A percentile compares a stretch with the other conserved stretches of the same genome.
phyloP scores from a whole-genome alignment of 2,113 vertebrate genomes.

The Tetrao urogallus region DNA sequence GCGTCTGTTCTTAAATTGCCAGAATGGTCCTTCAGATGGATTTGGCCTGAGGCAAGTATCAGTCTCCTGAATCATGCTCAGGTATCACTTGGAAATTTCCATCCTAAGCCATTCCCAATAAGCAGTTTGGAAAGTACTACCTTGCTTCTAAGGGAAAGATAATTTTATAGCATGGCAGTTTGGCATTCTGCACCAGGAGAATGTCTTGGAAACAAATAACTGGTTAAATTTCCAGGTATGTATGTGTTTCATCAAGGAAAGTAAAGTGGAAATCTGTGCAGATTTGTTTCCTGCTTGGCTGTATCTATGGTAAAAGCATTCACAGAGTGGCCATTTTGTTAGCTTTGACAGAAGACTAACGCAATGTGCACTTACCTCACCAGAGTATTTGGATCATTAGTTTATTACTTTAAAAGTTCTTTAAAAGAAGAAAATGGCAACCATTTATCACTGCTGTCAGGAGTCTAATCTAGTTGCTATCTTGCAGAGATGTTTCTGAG shows the following conservation, averaged over 20 bases:
- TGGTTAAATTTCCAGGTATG: background rate
- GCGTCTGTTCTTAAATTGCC: background rate
- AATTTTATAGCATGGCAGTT: background rate
- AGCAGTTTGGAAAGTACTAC: background rate
- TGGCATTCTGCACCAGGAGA: background rate
- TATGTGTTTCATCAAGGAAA: background rate
- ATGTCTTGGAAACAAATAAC: background rate
- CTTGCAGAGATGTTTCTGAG: background rate
- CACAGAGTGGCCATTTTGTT: background rate
- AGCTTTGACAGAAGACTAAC: background rate
- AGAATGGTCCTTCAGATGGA: background rate
- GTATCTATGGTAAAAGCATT: background rate
- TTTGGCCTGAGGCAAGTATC: background rate
- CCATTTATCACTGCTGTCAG: conserved; percentile 44
- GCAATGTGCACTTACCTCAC: background rate
- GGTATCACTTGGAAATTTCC: background rate
- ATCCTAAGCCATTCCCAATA: background rate
- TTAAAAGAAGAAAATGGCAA: conserved; percentile 29
- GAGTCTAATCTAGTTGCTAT: background rate
- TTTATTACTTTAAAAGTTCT: conserved; percentile 49
- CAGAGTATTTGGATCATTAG: background rate
- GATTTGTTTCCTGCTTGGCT: background rate
- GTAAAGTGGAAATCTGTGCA: background rate
- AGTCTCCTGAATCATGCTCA: background rate
- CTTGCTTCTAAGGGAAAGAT: background rate